Evolutionary conservation across 2,113 vertebrate species (phyloP).

Genomic region (Cebus imitator): DNA sequence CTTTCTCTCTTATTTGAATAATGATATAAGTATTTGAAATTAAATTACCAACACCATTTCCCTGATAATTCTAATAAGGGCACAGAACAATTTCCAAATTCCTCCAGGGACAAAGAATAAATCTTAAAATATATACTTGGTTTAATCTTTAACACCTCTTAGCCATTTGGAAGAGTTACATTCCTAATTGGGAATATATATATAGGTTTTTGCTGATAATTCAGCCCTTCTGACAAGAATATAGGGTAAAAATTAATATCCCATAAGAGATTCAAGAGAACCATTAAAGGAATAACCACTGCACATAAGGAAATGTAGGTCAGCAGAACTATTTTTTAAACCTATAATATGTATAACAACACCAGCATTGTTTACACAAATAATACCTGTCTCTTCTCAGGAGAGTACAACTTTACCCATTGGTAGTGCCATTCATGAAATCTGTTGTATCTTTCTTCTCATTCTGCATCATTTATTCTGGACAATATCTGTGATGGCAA

Average conservation of each 20-base stretch:
- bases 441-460: neutral
- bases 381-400: neutral
- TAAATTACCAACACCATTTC: conserved; percentile 9
- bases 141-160: conserved; percentile 35
- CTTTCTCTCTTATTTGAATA: conserved; percentile 41
- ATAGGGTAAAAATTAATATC: neutral
- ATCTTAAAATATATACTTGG: neutral
- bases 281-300: neutral
- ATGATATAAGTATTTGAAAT: conserved; percentile 1
- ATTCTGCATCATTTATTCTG: neutral
- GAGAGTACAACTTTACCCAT: neutral
- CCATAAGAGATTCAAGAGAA: conserved; percentile 1
- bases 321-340: neutral
- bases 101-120: conserved; percentile 1
- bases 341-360: neutral
- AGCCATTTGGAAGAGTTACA: neutral
- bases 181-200: neutral
- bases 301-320: neutral
- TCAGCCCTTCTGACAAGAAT: neutral
- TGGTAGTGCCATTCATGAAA: neutral
- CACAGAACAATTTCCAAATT: conserved; percentile 42
- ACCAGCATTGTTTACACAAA: neutral
- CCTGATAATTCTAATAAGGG: conserved; percentile 9
- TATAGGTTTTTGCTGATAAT: neutral
- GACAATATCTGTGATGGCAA: neutral